Base-by-base conservation (phyloP, 2,113 vertebrate genomes). In the Vanacampus margaritifer region DNA sequence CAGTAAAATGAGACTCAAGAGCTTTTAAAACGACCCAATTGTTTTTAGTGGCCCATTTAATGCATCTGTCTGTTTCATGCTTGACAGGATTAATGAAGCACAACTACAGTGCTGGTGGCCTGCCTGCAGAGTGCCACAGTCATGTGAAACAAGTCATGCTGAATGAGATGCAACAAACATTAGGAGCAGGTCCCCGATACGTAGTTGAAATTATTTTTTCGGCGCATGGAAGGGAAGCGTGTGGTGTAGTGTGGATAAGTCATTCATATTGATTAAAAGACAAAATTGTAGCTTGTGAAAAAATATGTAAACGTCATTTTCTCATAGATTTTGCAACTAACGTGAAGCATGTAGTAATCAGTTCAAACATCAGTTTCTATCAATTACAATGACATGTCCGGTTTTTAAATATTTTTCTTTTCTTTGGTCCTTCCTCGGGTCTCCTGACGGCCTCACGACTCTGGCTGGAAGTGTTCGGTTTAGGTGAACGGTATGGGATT, bases 11-110 rank as follows among this genome's bases (percentile, higher is more conserved):
- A 50, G 12, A 17, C n/a, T 21, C 8, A 39, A 41, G 16, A 46
- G 19, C 43, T 61, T 69, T 59, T 6, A 19, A 71, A 76, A 71
- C 41, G 56, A 24, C 21, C 43, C 43, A 63, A 57, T 36, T 61
- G 69, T 69, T 68, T 71, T 75, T 61, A 71, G 36, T 51, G 65
- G 13, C 41, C 48, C 67, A 70, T 48, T 64, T 19, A 16, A 64
- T 53, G 66, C 64, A 46, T 58, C 41, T 46, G 72, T 78, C 51
- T 39, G 21, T 60, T 51, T 41, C 17, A 46, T 68, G 75, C 43
- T 46, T 65, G 41, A 72, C 23, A 46, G 43, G 32, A 60, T 63
- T 39, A 71, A 73, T 66, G 39, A 60, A 37, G 68, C 45, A 60
- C 28, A 64, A 46, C 19, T 51, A 16, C 24, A 17, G 5, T 39